A percentile compares a stretch with the other conserved stretches of the same genome.
Conservation (phyloP, 2,113 vertebrate genomes). For the Mesoclemmys tuberculata region DNA sequence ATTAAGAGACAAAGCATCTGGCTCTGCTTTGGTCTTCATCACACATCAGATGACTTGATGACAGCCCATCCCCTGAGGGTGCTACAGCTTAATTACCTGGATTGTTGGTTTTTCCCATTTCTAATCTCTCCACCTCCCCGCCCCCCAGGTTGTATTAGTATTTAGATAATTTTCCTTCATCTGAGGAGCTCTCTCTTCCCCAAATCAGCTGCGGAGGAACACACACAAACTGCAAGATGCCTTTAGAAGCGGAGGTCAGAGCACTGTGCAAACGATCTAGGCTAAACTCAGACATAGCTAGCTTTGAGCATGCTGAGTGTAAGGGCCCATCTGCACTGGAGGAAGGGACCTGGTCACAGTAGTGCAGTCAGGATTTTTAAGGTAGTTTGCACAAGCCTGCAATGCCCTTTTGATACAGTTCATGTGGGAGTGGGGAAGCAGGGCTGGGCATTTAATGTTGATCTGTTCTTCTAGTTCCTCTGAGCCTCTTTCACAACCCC, state of each 20-base stretch:
- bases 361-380: not conserved
- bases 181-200: constrained; percentile 12
- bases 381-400: not conserved
- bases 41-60: constrained; percentile 68
- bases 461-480: not conserved
- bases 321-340: constrained; percentile 16
- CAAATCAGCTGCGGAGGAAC: constrained; percentile 49
- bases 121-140: constrained; percentile 43
- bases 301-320: constrained; percentile 3
- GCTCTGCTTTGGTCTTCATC: constrained; percentile 59
- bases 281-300: constrained; percentile 47
- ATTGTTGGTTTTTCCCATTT: constrained; percentile 50
- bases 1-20: constrained; percentile 63
- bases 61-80: constrained; percentile 65
- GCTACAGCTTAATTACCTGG: constrained; percentile 76
- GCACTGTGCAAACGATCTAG: not conserved
- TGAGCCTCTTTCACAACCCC: not conserved
- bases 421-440: not conserved
- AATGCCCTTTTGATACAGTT: not conserved
- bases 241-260: not conserved
- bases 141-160: constrained; percentile 46
- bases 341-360: not conserved
- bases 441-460: not conserved
- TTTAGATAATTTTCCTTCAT: constrained; percentile 33
- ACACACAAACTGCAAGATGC: constrained; percentile 17